Base-by-base conservation (phyloP, 2,797 vertebrate genomes). In the Sardinella longiceps region DNA sequence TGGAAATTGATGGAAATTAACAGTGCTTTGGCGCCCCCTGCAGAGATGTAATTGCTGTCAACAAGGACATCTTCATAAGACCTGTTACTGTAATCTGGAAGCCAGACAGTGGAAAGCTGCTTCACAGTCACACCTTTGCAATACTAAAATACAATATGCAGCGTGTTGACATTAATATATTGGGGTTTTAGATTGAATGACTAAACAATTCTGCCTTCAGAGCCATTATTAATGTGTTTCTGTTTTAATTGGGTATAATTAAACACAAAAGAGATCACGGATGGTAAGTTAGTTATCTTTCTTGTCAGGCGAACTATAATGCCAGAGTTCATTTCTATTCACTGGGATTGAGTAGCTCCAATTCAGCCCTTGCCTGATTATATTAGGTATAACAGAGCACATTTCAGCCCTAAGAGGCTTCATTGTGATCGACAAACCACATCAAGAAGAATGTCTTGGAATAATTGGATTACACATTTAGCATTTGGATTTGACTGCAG, bases 1-100 rank as follows among this genome's bases (percentile, higher is more conserved):
- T 77, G 18, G 37, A 39, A 20, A 20, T 7, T 77, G 33, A 39
- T 77, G 20, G 33, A 20, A 33, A 77, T 43, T 18, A 77, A 77
- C 37, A 77, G 20, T 77, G 9, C 37, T 77, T 77, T 77, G 37
- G 70, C 70, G 70, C 70, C 70, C 70, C 70, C 70, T 77, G 70
- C 37, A 39, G 70, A 23, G 6, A 7, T 37, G 20, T 7, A 20
- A 23, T 39, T 7, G 37, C 15, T 10, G 33, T 77, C 60, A 33
- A 23, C 70, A 18, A 39, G 33, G 37, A 77, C 70, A 33, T 77
- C 33, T 39, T 39, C 70, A 77, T 43, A 20, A n/a, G 7, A 43
- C 15, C 37, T 23, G 63, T 70, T 30, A 46, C 45, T 50, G 15
- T 51, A 18, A 77, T 10, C 18, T 15, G 20, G 20, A 77, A 39